Conservation (phyloP, 2,797 vertebrate genomes). For the Hoplostethus atlanticus region DNA sequence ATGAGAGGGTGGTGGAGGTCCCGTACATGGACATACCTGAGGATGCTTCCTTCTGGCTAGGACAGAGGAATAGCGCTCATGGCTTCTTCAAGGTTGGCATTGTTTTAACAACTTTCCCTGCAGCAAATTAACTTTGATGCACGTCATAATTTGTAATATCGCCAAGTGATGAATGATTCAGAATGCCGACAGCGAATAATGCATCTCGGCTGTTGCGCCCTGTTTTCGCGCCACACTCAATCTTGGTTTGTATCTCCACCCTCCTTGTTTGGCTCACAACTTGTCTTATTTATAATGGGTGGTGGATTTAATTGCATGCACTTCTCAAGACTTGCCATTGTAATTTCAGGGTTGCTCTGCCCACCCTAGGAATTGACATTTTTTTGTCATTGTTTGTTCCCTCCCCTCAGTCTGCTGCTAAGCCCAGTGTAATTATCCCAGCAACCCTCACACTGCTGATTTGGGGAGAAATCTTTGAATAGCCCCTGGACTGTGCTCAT, state of each 20-base stretch:
- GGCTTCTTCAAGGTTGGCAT: slow-evolving; percentile 94
- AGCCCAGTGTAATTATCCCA: slow-evolving; percentile 76
- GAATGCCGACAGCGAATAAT: slow-evolving; percentile 25
- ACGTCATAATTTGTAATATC: slow-evolving; percentile 29
- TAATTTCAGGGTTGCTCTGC: slow-evolving; percentile 59
- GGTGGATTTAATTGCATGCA: slow-evolving; percentile 68
- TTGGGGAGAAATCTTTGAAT: slow-evolving; percentile 78
- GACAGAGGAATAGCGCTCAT: slow-evolving; percentile 95
- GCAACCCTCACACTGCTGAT: slow-evolving; percentile 69
- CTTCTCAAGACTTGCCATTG: slow-evolving; percentile 69
- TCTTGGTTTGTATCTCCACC: slow-evolving; percentile 33
- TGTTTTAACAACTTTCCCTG: slow-evolving; percentile 3
- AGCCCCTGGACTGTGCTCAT: slow-evolving; percentile 76
- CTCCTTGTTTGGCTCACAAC: slow-evolving; percentile 56
- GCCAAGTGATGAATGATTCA: slow-evolving; percentile 50
- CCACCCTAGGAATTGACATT: slow-evolving; percentile 50
- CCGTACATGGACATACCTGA: slow-evolving; percentile 93
- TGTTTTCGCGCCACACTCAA: slow-evolving; percentile 22
- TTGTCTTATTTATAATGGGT: slow-evolving; percentile 67
- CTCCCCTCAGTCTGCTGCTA: slow-evolving; percentile 64
- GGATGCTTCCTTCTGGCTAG: slow-evolving; percentile 94
- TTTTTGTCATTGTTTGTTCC: slow-evolving; percentile 67
- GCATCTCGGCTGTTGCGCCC: slow-evolving; percentile 22
- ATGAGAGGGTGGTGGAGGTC: slow-evolving; percentile 94
- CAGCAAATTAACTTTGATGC: slow-evolving; percentile 16